These are phyloP conservation scores for Coleophora flavipennella DNA, from an alignment of 2,888 invertebrate species.

Conservation along the genomic window DNA sequence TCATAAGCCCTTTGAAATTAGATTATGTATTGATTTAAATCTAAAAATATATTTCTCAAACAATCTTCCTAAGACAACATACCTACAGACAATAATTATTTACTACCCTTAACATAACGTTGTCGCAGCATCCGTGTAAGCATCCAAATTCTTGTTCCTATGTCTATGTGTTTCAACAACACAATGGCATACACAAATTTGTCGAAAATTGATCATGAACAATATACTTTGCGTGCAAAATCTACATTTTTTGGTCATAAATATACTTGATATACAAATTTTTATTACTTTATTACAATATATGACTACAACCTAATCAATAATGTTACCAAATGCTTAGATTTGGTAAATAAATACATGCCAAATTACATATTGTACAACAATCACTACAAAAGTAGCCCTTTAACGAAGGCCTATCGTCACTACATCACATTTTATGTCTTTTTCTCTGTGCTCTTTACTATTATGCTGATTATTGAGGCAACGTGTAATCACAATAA, in stretches of 20 bases:
- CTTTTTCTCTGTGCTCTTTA: slow-evolving; percentile 37
- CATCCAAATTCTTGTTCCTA: too few relatives aligned
- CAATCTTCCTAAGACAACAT: too few relatives aligned
- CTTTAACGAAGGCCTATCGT: slow-evolving; percentile 12
- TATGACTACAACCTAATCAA: slow-evolving; percentile 17
- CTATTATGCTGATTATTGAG: slow-evolving; percentile 21
- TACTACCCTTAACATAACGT: too few relatives aligned
- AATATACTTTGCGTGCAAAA: slow-evolving; percentile 47
- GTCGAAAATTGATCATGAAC: slow-evolving; percentile 40
- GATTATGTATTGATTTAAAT: too few relatives aligned
- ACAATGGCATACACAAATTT: slow-evolving; percentile 26
- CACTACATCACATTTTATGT: slow-evolving; percentile 35
- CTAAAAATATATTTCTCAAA: too few relatives aligned
- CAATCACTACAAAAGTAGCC: slow-evolving; percentile 16
- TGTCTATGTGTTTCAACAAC: not conserved
- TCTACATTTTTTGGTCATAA: slow-evolving; percentile 65
- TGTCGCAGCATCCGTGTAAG: too few relatives aligned
- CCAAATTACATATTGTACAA: slow-evolving; percentile 28
- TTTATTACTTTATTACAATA: slow-evolving; percentile 25
- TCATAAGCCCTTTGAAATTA: too few relatives aligned
- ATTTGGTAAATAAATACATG: slow-evolving; percentile 34
- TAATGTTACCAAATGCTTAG: slow-evolving; percentile 21
- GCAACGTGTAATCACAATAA: slow-evolving; percentile 14
- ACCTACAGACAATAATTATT: too few relatives aligned
- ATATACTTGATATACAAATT: slow-evolving; percentile 61